Evolutionary conservation across 92 coral and sea anemone genomes (phyloP).

Genomic region (Actinernus sp.): DNA sequence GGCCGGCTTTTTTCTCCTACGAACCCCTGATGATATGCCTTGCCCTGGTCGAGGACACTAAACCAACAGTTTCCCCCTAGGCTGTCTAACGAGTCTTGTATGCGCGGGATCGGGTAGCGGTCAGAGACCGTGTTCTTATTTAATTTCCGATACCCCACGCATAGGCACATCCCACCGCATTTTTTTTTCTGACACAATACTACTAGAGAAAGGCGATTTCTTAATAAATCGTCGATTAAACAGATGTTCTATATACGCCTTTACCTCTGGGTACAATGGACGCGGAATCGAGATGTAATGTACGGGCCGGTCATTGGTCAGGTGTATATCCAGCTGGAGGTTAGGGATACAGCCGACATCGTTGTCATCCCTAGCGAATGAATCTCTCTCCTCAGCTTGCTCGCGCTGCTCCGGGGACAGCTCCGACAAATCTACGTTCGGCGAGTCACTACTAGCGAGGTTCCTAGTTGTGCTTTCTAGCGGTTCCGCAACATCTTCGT

Average conservation of each 20-base stretch:
- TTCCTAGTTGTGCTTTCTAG: neutral
- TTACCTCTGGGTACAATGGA: conserved; percentile 4
- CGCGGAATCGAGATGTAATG: conserved; percentile 7
- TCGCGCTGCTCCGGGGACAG: conserved; percentile 4
- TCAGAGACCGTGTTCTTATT: no score
- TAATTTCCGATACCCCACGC: no score
- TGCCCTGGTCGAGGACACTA: conserved; percentile 29
- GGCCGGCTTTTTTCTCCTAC: no score
- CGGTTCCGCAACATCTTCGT: conserved; percentile 4
- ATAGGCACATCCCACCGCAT: conserved; percentile 8
- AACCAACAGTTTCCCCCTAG: conserved; percentile 57
- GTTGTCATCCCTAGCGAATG: conserved; percentile 4
- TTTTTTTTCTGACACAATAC: neutral
- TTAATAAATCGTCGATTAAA: conserved; percentile 2
- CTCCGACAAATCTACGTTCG: conserved; percentile 9
- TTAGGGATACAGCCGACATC: no score
- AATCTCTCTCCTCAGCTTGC: conserved; percentile 1
- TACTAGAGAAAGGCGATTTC: no score
- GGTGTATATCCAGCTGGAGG: neutral
- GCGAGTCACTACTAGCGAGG: conserved; percentile 1
- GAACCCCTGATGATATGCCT: no score
- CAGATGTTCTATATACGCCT: neutral
- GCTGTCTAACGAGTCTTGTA: conserved; percentile 46
- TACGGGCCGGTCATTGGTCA: neutral
- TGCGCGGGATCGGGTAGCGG: conserved; percentile 36